A percentile compares a stretch with the other conserved stretches of the same genome.
These are phyloP conservation scores for Ormyrus labotus DNA, from an alignment of 2,888 invertebrate genomes.

Conservation along the genomic window DNA sequence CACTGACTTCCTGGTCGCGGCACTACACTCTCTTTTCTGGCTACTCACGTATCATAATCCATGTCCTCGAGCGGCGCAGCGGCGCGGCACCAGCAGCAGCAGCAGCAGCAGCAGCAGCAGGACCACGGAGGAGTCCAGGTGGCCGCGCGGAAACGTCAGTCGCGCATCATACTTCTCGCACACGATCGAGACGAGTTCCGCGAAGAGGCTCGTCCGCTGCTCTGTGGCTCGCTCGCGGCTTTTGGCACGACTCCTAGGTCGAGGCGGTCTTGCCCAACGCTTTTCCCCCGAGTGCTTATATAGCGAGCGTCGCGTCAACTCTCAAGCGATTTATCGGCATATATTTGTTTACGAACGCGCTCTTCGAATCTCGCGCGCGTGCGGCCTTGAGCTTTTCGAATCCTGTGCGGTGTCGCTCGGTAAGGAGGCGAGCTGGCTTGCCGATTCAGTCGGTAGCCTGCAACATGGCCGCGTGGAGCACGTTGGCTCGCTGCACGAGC, in stretches of 20 bases:
- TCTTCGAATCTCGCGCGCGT: constrained; percentile 14
- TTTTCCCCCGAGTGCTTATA: constrained; percentile 21
- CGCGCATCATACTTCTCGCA: not conserved
- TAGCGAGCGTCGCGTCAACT: constrained; percentile 5
- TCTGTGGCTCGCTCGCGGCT: constrained; percentile 6
- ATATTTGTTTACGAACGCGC: constrained; percentile 23
- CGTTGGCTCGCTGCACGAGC: constrained; percentile 75
- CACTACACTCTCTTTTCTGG: not conserved
- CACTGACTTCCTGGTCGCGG: not conserved
- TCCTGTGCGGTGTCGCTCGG: no score
- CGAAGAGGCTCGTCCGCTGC: not conserved
- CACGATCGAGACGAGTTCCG: not conserved
- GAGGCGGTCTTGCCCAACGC: constrained; percentile 20
- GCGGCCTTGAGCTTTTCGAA: no score
- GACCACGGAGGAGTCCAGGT: no score
- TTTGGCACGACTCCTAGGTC: constrained; percentile 47
- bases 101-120: no score
- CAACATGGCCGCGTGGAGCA: constrained; percentile 85
- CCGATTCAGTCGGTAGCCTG: constrained; percentile 15
- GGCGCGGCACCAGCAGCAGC: no score
- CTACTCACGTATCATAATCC: constrained; percentile 49
- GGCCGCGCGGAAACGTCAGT: not conserved
- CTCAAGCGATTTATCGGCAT: not conserved
- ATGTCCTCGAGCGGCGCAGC: not conserved
- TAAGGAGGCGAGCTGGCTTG: not conserved